Conservation (phyloP, 1,140 invertebrate genomes). For the Nasonia giraulti region DNA sequence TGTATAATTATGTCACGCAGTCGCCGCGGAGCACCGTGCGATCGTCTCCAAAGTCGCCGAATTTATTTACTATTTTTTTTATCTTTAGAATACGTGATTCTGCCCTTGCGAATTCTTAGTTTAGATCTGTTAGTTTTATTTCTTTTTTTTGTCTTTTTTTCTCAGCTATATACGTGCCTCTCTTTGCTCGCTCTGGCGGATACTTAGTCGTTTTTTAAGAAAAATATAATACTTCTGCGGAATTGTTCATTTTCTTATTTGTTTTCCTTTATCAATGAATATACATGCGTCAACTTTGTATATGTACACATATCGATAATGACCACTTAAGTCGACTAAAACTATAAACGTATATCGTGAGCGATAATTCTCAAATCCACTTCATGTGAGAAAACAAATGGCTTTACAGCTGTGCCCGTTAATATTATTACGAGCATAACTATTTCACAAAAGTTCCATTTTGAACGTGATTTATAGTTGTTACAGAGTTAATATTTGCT, state of each 20-base stretch:
- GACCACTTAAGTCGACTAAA: constrained; percentile 44
- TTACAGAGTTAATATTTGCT: too few relatives aligned
- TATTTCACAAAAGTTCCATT: background rate
- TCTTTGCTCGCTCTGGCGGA: constrained; percentile 32
- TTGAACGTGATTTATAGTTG: background rate
- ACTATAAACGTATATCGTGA: constrained; percentile 40
- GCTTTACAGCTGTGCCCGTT: background rate
- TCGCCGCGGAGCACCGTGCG: constrained; percentile 44
- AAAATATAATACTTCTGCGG: constrained; percentile 49
- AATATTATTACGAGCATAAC: constrained; percentile 24
- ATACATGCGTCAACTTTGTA: constrained; percentile 36
- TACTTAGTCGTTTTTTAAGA: constrained; percentile 40
- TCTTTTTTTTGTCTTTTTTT: constrained; percentile 18
- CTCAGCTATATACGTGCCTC: constrained; percentile 23
- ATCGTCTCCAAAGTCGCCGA: constrained; percentile 51
- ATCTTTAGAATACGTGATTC: constrained; percentile 23
- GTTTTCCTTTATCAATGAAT: constrained; percentile 30
- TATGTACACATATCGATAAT: constrained; percentile 48
- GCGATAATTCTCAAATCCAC: constrained; percentile 18
- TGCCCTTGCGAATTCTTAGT: constrained; percentile 16
- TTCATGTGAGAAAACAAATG: constrained; percentile 10
- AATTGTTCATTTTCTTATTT: constrained; percentile 24
- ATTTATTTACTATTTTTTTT: constrained; percentile 33
- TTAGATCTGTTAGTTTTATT: constrained; percentile 11
- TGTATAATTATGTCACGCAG: constrained; percentile 28